phyloP scores from a whole-genome alignment of 2,888 invertebrate species.

The Emmelina monodactyla region DNA sequence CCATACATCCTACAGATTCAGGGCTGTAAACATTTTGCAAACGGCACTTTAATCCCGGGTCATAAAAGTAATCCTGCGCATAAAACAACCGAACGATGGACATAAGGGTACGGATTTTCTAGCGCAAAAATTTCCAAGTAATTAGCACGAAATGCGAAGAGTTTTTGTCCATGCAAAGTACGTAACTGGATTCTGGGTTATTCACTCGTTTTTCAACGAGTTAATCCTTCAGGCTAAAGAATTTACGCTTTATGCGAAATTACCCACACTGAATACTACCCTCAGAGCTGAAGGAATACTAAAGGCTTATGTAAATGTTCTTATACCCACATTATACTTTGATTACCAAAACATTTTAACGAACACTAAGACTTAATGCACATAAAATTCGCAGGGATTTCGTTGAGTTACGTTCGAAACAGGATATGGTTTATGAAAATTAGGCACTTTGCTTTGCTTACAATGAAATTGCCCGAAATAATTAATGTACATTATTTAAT shows the following conservation, averaged over 20 bases:
- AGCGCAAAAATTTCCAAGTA: conserved; percentile 61
- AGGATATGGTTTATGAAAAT: no score
- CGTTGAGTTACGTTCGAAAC: no score
- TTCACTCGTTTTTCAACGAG: conserved; percentile 55
- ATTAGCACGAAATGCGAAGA: conserved; percentile 63
- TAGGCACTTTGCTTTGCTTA: no score
- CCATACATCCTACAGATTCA: conserved; percentile 27
- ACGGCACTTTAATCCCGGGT: conserved; percentile 58
- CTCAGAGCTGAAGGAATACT: conserved; percentile 53
- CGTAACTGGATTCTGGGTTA: conserved; percentile 21
- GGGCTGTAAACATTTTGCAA: conserved; percentile 59
- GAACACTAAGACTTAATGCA: no score
- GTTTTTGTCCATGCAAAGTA: conserved; percentile 53
- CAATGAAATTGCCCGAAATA: no score
- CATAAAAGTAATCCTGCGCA: conserved; percentile 64
- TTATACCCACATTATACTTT: no score
- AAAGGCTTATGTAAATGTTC: conserved; percentile 52
- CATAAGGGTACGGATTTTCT: conserved; percentile 62
- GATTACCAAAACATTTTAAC: no score
- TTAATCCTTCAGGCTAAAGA: conserved; percentile 62
- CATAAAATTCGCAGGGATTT: no score
- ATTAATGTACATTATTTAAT: no score
- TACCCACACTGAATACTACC: conserved; percentile 65
- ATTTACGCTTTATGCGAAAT: conserved; percentile 60
- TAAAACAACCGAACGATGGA: conserved; percentile 64